Percentiles rank a stretch among this genome's conserved stretches.
Conservation (phyloP, 1,140 invertebrate genomes). For the Nasonia vitripennis region DNA sequence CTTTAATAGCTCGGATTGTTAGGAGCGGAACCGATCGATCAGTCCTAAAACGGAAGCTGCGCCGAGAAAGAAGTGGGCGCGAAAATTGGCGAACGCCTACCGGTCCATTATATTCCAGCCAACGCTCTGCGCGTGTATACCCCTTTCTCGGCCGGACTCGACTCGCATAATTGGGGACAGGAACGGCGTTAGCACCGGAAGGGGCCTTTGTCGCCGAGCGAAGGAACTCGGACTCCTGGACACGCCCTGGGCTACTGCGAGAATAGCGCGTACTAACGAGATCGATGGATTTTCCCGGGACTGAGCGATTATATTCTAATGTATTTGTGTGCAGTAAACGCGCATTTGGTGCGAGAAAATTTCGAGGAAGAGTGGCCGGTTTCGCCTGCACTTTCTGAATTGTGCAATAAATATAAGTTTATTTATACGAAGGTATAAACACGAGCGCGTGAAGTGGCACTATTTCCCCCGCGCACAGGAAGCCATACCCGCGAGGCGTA, state of each 20-base stretch:
- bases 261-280: not conserved
- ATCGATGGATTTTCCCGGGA: not conserved
- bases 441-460: not conserved
- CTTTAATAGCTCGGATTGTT: conserved; percentile 7
- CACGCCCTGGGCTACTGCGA: not conserved
- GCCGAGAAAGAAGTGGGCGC: not conserved
- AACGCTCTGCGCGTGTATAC: not conserved
- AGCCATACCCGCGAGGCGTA: not conserved
- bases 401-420: no score
- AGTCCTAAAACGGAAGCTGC: conserved; percentile 13
- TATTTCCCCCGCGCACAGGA: not conserved
- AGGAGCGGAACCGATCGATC: conserved; percentile 33
- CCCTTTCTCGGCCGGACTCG: not conserved
- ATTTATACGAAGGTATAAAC: not conserved
- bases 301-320: not conserved
- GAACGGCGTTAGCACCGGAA: not conserved
- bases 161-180: conserved; percentile 13
- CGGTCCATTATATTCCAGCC: not conserved
- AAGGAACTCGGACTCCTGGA: conserved; percentile 24
- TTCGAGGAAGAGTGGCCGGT: not conserved
- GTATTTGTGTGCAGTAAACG: not conserved
- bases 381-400: not conserved
- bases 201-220: not conserved
- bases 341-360: not conserved
- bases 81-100: conserved; percentile 20